Evolutionary conservation across 1,140 invertebrate species (phyloP).

Genomic region (Bombus breviceps): DNA sequence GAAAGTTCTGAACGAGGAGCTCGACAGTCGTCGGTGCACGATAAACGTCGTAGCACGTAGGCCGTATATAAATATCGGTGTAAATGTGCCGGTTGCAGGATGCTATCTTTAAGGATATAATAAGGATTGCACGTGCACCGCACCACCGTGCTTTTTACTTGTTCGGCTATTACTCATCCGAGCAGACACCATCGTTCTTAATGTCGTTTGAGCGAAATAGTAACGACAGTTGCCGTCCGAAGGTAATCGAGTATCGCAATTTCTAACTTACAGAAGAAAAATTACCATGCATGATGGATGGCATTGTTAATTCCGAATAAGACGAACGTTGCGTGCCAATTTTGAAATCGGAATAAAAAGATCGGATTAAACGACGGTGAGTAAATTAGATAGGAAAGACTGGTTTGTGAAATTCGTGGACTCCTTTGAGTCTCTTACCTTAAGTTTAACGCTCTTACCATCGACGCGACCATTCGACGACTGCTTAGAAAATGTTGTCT

Average conservation of each 20-base stretch:
- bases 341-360: slow-evolving; percentile 31
- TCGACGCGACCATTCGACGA: background rate
- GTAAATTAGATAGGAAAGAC: no score
- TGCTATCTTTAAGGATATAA: background rate
- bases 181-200: background rate
- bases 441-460: background rate
- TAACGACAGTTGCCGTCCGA: background rate
- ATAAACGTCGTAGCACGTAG: slow-evolving; percentile 37
- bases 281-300: slow-evolving; percentile 38
- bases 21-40: slow-evolving; percentile 36
- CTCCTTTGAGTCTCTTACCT: background rate
- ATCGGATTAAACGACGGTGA: background rate
- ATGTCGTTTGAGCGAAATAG: slow-evolving; percentile 9
- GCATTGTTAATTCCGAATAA: slow-evolving; percentile 14
- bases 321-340: slow-evolving; percentile 7
- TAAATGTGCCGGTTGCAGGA: slow-evolving; percentile 43
- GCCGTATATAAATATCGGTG: slow-evolving; percentile 44
- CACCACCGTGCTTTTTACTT: slow-evolving; percentile 27
- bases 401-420: background rate
- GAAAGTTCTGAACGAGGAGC: slow-evolving; percentile 60
- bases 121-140: background rate
- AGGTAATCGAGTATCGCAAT: background rate
- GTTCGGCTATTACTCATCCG: background rate
- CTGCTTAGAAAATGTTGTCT: slow-evolving; percentile 19
- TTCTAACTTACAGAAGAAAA: slow-evolving; percentile 29